Evolutionary conservation across 2,113 vertebrate genomes (phyloP).

Genomic region (Saccopteryx leptura): DNA sequence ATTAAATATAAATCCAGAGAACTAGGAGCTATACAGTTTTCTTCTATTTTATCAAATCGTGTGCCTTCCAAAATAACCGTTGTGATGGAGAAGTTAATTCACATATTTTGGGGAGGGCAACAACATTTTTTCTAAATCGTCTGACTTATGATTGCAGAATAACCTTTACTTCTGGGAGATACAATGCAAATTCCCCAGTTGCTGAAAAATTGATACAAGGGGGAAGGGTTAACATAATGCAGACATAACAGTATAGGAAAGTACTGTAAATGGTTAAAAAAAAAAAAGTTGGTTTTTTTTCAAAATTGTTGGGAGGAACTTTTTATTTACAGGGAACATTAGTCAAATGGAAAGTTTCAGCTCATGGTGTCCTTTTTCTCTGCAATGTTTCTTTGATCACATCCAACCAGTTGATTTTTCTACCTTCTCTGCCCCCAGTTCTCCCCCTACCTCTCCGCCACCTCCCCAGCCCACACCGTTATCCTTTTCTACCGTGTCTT

Average conservation of each 20-base stretch:
- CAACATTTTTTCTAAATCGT: not conserved
- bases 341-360: not conserved
- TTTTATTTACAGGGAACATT: not conserved
- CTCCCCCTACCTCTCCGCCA: not conserved
- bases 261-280: not conserved
- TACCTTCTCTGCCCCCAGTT: not conserved
- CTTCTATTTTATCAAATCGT: not conserved
- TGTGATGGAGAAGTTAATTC: not conserved
- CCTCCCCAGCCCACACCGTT: rapidly evolving
- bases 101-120: not conserved
- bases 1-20: not conserved
- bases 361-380: not conserved
- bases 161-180: not conserved
- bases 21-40: not conserved
- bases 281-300: not conserved
- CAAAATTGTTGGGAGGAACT: not conserved
- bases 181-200: not conserved
- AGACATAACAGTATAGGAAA: not conserved
- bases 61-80: not conserved
- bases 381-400: not conserved
- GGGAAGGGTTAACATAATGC: not conserved
- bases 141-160: not conserved
- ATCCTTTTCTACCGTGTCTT: not conserved
- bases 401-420: not conserved
- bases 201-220: not conserved